A percentile compares a stretch with the other conserved stretches of the same genome.
phyloP scores from a whole-genome alignment of 2,113 vertebrate genomes.

The Mustelus asterias region DNA sequence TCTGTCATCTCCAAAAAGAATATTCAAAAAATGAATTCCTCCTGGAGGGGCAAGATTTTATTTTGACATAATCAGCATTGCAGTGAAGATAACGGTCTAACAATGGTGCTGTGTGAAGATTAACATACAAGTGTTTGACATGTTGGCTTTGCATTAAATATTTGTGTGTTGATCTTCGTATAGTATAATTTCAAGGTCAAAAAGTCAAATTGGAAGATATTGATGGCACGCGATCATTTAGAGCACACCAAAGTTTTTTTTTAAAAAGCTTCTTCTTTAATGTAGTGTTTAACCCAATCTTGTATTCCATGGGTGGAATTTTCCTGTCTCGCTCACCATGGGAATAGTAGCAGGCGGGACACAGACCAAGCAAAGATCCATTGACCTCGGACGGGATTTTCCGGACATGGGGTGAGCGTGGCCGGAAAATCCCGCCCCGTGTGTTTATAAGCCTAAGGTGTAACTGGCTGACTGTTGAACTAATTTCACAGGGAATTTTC shows the following conservation, averaged over 20 bases:
- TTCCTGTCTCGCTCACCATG: too few relatives aligned
- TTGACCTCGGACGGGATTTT: too few relatives aligned
- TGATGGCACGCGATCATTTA: not conserved
- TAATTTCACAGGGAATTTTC: not conserved
- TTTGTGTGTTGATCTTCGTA: conserved; percentile 13
- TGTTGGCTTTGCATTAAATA: not conserved
- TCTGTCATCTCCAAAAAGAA: not conserved
- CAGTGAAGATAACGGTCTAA: not conserved
- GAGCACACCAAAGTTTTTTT: not conserved
- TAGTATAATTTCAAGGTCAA: conserved; percentile 23
- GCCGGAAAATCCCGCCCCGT: too few relatives aligned
- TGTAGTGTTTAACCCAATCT: not conserved
- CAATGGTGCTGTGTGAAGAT: not conserved
- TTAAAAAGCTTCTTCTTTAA: not conserved
- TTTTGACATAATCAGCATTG: not conserved
- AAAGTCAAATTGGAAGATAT: not conserved
- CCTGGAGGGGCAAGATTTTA: not conserved
- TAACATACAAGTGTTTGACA: not conserved
- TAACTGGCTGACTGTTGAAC: not conserved
- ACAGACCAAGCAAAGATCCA: too few relatives aligned
- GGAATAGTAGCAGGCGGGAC: too few relatives aligned
- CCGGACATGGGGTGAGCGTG: too few relatives aligned
- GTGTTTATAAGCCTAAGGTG: not conserved
- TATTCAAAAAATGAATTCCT: not conserved
- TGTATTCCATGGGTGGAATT: not conserved